Conservation (phyloP, 2,113 vertebrate species). For the Halichoerus grypus region DNA sequence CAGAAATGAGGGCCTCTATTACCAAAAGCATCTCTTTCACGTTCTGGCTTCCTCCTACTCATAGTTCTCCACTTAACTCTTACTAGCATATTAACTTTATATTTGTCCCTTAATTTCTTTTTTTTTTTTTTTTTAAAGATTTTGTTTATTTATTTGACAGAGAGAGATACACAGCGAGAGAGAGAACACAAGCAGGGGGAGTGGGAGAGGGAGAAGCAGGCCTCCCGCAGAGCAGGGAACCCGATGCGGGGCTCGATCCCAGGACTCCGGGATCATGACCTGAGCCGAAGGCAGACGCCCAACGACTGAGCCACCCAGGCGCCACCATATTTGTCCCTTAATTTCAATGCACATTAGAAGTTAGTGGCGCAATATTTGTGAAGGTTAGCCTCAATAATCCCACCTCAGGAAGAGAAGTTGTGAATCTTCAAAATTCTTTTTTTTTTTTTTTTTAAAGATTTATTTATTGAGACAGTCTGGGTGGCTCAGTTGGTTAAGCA, state of each 20-base stretch:
- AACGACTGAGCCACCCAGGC: too few relatives aligned
- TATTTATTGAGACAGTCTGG: not conserved
- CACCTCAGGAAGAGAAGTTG: not conserved
- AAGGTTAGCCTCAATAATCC: not conserved
- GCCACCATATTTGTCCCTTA: not conserved
- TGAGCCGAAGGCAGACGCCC: too few relatives aligned
- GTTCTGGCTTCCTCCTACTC: not conserved
- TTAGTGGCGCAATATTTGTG: not conserved
- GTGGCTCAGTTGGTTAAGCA: not conserved
- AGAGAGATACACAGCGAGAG: too few relatives aligned
- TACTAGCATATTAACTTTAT: not conserved
- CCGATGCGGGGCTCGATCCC: too few relatives aligned
- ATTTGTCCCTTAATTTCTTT: not conserved
- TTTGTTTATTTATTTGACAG: too few relatives aligned
- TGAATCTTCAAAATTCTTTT: conserved; percentile 1
- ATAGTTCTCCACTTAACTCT: not conserved
- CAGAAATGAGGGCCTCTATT: not conserved
- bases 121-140: too few relatives aligned
- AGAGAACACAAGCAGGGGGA: too few relatives aligned
- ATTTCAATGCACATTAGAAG: not conserved
- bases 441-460: not conserved
- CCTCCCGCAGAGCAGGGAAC: too few relatives aligned
- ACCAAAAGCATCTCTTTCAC: not conserved
- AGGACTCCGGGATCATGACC: too few relatives aligned
- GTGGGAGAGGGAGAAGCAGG: too few relatives aligned